A percentile compares a stretch with the other conserved stretches of the same genome.
Evolutionary conservation across 2,797 vertebrate species (phyloP).

Genomic region (Denticeps clupeoides): DNA sequence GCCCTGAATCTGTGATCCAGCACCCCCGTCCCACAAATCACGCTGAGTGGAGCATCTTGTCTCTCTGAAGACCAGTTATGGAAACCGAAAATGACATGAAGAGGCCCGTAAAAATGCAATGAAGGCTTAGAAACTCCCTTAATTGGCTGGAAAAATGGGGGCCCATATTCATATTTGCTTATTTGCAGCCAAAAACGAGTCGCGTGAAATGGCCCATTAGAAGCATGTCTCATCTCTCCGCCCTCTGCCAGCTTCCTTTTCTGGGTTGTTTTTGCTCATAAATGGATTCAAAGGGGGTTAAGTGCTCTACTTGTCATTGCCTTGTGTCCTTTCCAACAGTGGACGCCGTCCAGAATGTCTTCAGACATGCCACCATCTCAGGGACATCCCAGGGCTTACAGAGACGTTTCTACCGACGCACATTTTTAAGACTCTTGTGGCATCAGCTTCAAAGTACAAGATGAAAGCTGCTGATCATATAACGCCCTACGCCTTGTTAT

Average conservation of each 20-base stretch:
- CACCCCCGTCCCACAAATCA: constrained; percentile 87
- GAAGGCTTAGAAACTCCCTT: constrained; percentile 87
- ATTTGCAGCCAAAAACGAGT: constrained; percentile 68
- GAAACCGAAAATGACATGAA: constrained; percentile 80
- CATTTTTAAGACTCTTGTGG: constrained; percentile 9
- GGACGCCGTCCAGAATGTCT: constrained; percentile 28
- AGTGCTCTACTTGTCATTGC: constrained; percentile 50
- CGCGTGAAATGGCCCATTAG: constrained; percentile 68
- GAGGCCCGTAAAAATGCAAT: constrained; percentile 89
- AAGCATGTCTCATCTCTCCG: constrained; percentile 57
- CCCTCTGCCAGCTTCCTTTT: constrained; percentile 39
- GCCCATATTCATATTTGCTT: constrained; percentile 50
- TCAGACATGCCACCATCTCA: constrained; percentile 40
- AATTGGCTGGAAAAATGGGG: constrained; percentile 85
- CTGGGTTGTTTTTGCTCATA: constrained; percentile 45
- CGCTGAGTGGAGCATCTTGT: constrained; percentile 86
- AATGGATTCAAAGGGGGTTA: constrained; percentile 45
- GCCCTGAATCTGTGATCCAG: constrained; percentile 83
- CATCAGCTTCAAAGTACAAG: constrained; percentile 28
- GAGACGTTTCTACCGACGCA: too few relatives aligned
- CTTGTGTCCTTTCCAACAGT: constrained; percentile 38
- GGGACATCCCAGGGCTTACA: too few relatives aligned
- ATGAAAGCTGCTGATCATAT: background rate
- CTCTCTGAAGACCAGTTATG: constrained; percentile 87
- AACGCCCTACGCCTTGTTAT: background rate